A percentile compares a stretch with the other conserved stretches of the same genome.
These are phyloP conservation scores for Eupeodes corollae DNA, from an alignment of 1,140 invertebrate genomes.

Conservation along the genomic window DNA sequence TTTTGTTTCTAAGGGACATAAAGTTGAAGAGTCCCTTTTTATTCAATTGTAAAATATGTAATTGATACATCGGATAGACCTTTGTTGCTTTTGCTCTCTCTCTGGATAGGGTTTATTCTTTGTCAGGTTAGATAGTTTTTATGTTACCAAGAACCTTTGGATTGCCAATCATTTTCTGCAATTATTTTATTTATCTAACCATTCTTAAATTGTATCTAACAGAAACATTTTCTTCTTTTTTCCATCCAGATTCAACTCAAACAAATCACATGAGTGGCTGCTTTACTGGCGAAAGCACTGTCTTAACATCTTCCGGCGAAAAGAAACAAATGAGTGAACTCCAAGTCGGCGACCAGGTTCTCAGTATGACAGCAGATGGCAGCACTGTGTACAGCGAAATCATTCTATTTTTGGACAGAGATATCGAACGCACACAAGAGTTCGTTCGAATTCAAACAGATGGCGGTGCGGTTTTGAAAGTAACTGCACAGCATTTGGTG, in stretches of 20 bases:
- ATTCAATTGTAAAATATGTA: no score
- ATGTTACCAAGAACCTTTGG: no score
- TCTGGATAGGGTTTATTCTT: no score
- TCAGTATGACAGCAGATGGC: conserved; percentile 58
- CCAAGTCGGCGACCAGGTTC: conserved; percentile 65
- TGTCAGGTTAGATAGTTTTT: no score
- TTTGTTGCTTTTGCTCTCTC: no score
- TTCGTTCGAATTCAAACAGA: conserved; percentile 63
- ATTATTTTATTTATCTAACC: no score
- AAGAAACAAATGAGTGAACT: conserved; percentile 55
- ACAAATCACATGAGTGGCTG: conserved; percentile 71
- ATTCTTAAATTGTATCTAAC: neutral
- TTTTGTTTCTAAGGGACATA: no score
- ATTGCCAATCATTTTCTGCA: no score
- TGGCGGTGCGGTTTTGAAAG: conserved; percentile 54
- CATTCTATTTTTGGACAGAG: conserved; percentile 79
- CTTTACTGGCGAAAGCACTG: conserved; percentile 57
- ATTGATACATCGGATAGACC: no score
- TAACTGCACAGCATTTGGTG: conserved; percentile 80
- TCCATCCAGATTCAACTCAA: conserved; percentile 79
- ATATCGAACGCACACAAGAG: conserved; percentile 49
- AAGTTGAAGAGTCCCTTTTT: no score
- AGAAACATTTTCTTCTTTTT: conserved; percentile 11
- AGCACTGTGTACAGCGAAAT: conserved; percentile 70
- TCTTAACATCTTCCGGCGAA: conserved; percentile 44